phyloP scores from a whole-genome alignment of 2,113 vertebrate genomes.

The Pollachius pollachius region DNA sequence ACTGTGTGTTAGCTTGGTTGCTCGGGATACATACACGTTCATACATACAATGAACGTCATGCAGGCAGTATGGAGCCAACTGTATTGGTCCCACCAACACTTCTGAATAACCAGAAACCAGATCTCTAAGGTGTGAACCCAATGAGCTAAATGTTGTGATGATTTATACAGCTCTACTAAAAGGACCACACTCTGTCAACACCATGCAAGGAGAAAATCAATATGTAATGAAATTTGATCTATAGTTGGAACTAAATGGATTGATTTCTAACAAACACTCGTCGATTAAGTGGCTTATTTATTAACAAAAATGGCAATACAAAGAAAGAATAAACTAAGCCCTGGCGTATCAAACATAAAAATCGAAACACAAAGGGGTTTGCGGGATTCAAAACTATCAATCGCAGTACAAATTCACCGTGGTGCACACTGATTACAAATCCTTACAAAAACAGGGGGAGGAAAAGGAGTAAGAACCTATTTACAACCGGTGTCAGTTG shows the following conservation, averaged over 20 bases:
- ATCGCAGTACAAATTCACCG: constrained; percentile 37
- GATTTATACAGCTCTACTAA: no score
- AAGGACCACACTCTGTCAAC: no score
- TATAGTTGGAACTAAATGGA: no score
- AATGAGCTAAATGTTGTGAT: no score
- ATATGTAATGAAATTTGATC: no score
- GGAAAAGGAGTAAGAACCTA: neutral
- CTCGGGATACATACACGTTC: constrained; percentile 1
- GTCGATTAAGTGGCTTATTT: constrained; percentile 41
- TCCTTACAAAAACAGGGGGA: neutral
- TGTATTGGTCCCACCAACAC: no score
- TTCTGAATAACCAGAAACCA: no score
- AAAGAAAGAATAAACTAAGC: constrained; percentile 55
- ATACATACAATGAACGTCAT: neutral
- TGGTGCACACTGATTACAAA: constrained; percentile 21
- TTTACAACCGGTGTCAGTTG: no score
- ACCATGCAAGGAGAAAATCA: no score
- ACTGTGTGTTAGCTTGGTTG: neutral
- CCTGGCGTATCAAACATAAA: constrained; percentile 33
- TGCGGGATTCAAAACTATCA: constrained; percentile 54
- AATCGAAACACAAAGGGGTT: constrained; percentile 24
- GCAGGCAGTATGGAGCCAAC: neutral
- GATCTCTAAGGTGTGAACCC: no score
- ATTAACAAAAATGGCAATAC: constrained; percentile 56
- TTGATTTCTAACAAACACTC: no score